Percentiles rank a stretch among this genome's conserved stretches.
phyloP scores from a whole-genome alignment of 2,113 vertebrate species.

The Phoenicopterus ruber region DNA sequence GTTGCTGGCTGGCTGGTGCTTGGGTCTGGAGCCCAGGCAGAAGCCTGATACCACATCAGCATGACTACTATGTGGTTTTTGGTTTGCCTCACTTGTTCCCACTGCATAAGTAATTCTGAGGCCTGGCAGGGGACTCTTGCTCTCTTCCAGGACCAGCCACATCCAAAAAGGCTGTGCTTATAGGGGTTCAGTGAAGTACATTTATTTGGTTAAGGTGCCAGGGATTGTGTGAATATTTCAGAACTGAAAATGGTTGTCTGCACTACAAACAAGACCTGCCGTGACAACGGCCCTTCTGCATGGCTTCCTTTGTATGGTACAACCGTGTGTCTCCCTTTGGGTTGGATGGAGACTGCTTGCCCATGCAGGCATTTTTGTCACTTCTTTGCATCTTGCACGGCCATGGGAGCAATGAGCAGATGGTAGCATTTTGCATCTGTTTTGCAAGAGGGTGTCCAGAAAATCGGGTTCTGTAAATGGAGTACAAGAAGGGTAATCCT shows the following conservation, averaged over 20 bases:
- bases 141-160: not conserved
- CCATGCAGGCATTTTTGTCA: not conserved
- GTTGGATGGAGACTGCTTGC: not conserved
- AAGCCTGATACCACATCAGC: not conserved
- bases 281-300: not conserved
- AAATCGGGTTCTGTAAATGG: not conserved
- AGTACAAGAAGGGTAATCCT: not conserved
- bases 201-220: not conserved
- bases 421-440: not conserved
- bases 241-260: conserved; percentile 25
- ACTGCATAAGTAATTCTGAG: not conserved
- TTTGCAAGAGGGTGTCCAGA: not conserved
- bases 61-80: not conserved
- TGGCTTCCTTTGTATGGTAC: not conserved
- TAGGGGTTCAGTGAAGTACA: not conserved
- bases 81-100: not conserved
- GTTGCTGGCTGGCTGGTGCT: not conserved
- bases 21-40: not conserved
- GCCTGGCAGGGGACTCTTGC: not conserved
- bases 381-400: not conserved
- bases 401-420: not conserved
- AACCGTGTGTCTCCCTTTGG: not conserved
- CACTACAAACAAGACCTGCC: not conserved
- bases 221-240: not conserved
- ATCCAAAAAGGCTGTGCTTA: not conserved